A percentile compares a stretch with the other conserved stretches of the same genome.
Evolutionary conservation across 2,888 invertebrate genomes (phyloP).

Genomic region (Pherbina coryleti): DNA sequence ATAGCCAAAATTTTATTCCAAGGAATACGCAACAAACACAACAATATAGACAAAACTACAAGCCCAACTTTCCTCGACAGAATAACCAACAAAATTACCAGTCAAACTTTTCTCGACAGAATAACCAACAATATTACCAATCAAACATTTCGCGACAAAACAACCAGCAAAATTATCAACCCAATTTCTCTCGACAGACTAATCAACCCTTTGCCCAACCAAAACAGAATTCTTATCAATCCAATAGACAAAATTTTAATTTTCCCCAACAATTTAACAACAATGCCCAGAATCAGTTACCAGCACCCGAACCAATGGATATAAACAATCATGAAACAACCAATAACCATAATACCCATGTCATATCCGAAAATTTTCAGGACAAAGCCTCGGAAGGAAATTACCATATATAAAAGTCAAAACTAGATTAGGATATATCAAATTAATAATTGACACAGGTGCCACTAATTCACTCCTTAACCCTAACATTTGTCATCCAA

Average conservation of each 20-base stretch:
- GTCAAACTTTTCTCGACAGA: neutral
- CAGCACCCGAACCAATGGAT: conserved; percentile 42
- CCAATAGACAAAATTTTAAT: conserved; percentile 16
- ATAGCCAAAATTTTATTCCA: conserved; percentile 49
- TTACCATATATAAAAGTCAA: conserved; percentile 42
- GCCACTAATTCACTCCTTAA: conserved; percentile 41
- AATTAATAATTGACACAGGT: conserved; percentile 43
- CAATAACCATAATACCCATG: neutral
- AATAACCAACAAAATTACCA: neutral
- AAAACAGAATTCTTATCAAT: conserved; percentile 33
- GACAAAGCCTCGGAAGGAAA: conserved; percentile 35
- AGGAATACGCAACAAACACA: conserved; percentile 15
- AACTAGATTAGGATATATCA: conserved; percentile 33
- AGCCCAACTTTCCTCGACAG: conserved; percentile 12
- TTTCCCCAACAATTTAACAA: conserved; percentile 14
- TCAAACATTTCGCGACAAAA: neutral
- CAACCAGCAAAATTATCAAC: conserved; percentile 1
- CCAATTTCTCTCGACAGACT: neutral
- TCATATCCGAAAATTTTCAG: conserved; percentile 32
- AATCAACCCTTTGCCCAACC: conserved; percentile 3
- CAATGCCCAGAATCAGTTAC: neutral
- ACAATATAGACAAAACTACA: conserved; percentile 18
- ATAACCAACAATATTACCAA: neutral
- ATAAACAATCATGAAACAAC: conserved; percentile 28
- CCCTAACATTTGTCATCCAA: conserved; percentile 38